A percentile compares a stretch with the other conserved stretches of the same genome.
These are phyloP conservation scores for Phasia obesa DNA, from an alignment of 2,888 invertebrate species.

Conservation along the genomic window DNA sequence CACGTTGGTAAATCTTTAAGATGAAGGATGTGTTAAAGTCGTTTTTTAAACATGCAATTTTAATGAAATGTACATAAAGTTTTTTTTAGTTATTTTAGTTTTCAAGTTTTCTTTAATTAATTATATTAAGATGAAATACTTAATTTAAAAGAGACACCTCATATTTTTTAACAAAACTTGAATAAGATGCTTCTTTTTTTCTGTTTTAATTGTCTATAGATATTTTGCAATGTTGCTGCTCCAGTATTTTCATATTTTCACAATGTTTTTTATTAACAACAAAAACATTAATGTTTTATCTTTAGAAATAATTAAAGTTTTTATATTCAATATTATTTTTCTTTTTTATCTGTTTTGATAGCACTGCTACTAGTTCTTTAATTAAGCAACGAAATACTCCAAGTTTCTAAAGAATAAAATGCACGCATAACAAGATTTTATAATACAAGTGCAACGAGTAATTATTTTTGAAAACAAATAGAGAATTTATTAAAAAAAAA, in stretches of 20 bases:
- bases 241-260: background rate
- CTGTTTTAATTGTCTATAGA: background rate
- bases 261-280: background rate
- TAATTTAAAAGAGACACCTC: too few species aligned
- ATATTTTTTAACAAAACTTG: too few species aligned
- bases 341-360: background rate
- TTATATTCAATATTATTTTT: conserved; percentile 14
- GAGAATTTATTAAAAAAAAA: conserved; percentile 15
- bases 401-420: background rate
- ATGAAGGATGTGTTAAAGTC: background rate
- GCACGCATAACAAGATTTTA: background rate
- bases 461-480: conserved; percentile 43
- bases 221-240: background rate
- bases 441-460: conserved; percentile 7
- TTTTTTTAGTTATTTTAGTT: too few species aligned
- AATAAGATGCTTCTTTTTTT: too few species aligned
- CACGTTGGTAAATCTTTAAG: conserved; percentile 16
- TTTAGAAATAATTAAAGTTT: conserved; percentile 22
- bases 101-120: too few species aligned
- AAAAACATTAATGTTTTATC: background rate
- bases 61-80: too few species aligned
- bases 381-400: background rate
- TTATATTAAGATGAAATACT: too few species aligned
- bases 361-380: background rate
- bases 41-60: too few species aligned